These are phyloP conservation scores for Hystrix brachyura DNA, from an alignment of 2,113 vertebrate genomes.

Conservation along the genomic window DNA sequence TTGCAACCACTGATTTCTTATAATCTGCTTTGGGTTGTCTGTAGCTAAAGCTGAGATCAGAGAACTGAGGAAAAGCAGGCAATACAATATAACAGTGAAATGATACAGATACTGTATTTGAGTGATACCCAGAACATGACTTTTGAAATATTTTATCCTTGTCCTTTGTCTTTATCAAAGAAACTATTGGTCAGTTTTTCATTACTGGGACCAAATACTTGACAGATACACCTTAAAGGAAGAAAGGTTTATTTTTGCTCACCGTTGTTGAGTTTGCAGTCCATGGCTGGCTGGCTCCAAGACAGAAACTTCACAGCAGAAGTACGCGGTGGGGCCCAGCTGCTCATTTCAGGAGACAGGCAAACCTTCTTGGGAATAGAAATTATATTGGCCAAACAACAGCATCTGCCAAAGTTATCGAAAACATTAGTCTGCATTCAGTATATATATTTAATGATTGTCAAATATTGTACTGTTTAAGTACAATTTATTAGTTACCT, in stretches of 20 bases:
- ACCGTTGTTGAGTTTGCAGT: not conserved
- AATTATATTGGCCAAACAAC: not conserved
- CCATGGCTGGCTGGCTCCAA: not conserved
- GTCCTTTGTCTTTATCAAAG: not conserved
- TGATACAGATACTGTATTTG: not conserved
- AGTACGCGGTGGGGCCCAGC: not conserved
- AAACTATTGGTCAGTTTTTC: not conserved
- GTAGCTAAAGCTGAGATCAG: not conserved
- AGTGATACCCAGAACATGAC: not conserved
- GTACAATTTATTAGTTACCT: not conserved
- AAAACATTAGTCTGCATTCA: not conserved
- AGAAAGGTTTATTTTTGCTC: not conserved
- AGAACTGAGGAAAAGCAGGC: not conserved
- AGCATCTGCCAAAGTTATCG: not conserved
- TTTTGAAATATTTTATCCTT: constrained; percentile 35
- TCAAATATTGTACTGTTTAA: not conserved
- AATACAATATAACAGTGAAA: not conserved
- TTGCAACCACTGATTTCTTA: not conserved
- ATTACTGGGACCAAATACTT: not conserved
- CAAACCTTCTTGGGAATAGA: not conserved
- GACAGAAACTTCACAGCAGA: not conserved
- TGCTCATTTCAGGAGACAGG: not conserved
- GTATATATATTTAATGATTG: not conserved
- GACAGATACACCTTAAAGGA: not conserved
- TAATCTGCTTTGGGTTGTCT: not conserved